Percentiles rank a stretch among this genome's conserved stretches.
Conservation (phyloP, 30 jellyfish, hydroid and myxozoan species). For the Haliclystus octoradiatus region DNA sequence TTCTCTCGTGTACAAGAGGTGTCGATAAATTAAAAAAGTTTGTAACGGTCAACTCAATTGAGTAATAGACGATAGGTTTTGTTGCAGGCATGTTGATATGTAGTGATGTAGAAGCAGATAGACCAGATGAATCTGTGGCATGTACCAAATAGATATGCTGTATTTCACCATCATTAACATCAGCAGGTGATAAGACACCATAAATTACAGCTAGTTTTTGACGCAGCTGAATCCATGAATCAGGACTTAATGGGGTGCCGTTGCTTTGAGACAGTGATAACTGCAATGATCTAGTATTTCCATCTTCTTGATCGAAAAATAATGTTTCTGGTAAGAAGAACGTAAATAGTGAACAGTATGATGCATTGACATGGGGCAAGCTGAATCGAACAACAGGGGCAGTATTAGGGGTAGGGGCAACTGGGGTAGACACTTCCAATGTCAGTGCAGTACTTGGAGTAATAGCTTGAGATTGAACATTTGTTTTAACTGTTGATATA, state of each 20-base stretch:
- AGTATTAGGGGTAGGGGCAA: not conserved
- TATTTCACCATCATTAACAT: constrained; percentile 10
- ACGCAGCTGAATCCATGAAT: constrained; percentile 79
- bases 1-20: constrained; percentile 60
- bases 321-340: constrained; percentile 17
- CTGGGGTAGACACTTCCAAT: not conserved
- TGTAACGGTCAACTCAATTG: constrained; percentile 41
- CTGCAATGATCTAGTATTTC: constrained; percentile 32
- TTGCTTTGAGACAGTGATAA: constrained; percentile 7
- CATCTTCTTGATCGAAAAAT: constrained; percentile 52
- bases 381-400: not conserved
- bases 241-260: constrained; percentile 11
- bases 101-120: constrained; percentile 16
- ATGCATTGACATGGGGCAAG: constrained; percentile 11
- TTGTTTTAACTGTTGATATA: not conserved
- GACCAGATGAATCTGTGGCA: constrained; percentile 62
- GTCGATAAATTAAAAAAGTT: constrained; percentile 16
- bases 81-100: constrained; percentile 33
- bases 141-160: constrained; percentile 11
- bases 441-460: not conserved
- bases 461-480: not conserved
- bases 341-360: constrained; percentile 28
- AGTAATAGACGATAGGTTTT: constrained; percentile 39
- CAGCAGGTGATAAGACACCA: constrained; percentile 58
- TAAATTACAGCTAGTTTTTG: constrained; percentile 30